Conservation (phyloP, 2,113 vertebrate genomes). For the Daboia siamensis region DNA sequence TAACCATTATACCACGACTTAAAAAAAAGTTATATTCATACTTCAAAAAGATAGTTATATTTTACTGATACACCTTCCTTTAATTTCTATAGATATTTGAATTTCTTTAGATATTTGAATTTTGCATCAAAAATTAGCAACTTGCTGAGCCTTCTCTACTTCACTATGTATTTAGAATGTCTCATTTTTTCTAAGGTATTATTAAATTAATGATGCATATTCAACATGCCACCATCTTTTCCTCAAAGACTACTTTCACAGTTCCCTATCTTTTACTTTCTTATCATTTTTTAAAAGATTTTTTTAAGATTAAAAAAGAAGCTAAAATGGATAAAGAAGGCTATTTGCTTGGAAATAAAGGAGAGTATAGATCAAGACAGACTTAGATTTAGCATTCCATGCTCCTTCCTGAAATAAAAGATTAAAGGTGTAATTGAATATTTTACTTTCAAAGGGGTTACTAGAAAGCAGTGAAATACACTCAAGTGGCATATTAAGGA, state of each 20-base stretch:
- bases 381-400: not conserved
- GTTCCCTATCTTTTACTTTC: not conserved
- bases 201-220: not conserved
- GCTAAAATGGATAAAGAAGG: not conserved
- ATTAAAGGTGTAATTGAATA: not conserved
- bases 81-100: not conserved
- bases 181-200: not conserved
- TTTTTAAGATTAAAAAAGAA: not conserved
- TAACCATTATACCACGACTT: too few relatives aligned
- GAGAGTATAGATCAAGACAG: not conserved
- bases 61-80: not conserved
- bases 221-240: not conserved
- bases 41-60: not conserved
- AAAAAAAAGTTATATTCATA: not conserved
- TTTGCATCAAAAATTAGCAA: not conserved
- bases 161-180: not conserved
- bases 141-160: not conserved
- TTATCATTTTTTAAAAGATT: not conserved
- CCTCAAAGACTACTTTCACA: not conserved
- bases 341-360: not conserved
- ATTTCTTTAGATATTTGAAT: not conserved
- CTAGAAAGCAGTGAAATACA: not conserved
- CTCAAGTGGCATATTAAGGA: not conserved
- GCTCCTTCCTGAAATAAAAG: not conserved
- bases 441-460: not conserved